A percentile compares a stretch with the other conserved stretches of the same genome.
Evolutionary conservation across 2,113 vertebrate genomes (phyloP).

Genomic region (Odocoileus hemionus): DNA sequence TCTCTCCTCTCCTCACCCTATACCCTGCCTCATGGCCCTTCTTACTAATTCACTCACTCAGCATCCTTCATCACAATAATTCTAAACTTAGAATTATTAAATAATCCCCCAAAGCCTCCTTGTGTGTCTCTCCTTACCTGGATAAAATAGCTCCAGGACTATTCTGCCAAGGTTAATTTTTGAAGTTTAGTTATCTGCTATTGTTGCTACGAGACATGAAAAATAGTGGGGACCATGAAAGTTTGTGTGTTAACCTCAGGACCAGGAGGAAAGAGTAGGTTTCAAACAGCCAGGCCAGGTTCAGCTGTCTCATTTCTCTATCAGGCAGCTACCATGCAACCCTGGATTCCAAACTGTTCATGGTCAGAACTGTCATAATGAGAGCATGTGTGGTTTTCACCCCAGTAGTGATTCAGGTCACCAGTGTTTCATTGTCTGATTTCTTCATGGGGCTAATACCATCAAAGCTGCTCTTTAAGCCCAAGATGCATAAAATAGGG

Average conservation of each 20-base stretch:
- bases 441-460: background rate
- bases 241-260: background rate
- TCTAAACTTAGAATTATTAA: background rate
- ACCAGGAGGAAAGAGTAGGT: accelerated
- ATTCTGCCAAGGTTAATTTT: background rate
- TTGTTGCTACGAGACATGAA: background rate
- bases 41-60: background rate
- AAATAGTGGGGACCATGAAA: background rate
- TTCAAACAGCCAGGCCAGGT: background rate
- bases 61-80: background rate
- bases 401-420: background rate
- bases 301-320: background rate
- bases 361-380: background rate
- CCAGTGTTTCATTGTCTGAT: background rate
- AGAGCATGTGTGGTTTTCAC: background rate
- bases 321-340: too few species aligned
- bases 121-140: background rate
- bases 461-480: background rate
- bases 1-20: background rate
- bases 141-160: background rate
- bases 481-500: background rate
- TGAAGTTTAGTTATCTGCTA: background rate
- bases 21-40: background rate
- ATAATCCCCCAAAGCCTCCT: background rate
- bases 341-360: accelerated